Conservation (phyloP, 2,113 vertebrate species). For the Monarcha castaneiventris region DNA sequence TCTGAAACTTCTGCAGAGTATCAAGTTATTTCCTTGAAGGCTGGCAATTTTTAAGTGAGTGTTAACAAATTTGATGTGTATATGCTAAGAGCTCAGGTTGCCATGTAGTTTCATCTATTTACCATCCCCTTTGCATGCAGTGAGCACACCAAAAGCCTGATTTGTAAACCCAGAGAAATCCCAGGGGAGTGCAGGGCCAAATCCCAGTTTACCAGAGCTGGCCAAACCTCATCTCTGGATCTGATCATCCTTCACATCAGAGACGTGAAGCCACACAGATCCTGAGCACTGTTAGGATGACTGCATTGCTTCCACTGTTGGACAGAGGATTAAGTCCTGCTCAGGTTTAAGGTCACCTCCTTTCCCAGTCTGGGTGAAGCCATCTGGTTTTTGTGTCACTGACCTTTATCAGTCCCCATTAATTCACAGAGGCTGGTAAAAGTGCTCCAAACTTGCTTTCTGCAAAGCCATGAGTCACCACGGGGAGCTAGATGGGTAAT, state of each 20-base stretch:
- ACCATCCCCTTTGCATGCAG: not conserved
- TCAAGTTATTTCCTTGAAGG: not conserved
- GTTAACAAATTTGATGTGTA: not conserved
- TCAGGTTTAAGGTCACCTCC: slow-evolving; percentile 35
- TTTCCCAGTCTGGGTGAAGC: not conserved
- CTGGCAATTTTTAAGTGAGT: not conserved
- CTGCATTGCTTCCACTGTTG: not conserved
- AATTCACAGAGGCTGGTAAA: not conserved
- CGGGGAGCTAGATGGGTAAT: not conserved
- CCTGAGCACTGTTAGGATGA: not conserved
- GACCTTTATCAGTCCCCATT: slow-evolving; percentile 4
- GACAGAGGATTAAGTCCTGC: slow-evolving; percentile 10
- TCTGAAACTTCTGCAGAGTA: not conserved
- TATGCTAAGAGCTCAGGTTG: not conserved
- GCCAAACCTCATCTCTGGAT: not conserved
- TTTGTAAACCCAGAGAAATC: not conserved
- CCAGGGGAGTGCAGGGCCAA: not conserved
- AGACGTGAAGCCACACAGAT: not conserved
- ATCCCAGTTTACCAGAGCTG: not conserved
- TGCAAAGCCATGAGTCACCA: not conserved
- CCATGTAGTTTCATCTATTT: not conserved
- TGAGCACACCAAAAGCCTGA: not conserved
- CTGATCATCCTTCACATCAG: not conserved
- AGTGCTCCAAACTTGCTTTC: not conserved
- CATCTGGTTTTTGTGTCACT: slow-evolving; percentile 18